These are phyloP conservation scores for Cotesia glomerata DNA, from an alignment of 1,140 invertebrate species.

Conservation along the genomic window DNA sequence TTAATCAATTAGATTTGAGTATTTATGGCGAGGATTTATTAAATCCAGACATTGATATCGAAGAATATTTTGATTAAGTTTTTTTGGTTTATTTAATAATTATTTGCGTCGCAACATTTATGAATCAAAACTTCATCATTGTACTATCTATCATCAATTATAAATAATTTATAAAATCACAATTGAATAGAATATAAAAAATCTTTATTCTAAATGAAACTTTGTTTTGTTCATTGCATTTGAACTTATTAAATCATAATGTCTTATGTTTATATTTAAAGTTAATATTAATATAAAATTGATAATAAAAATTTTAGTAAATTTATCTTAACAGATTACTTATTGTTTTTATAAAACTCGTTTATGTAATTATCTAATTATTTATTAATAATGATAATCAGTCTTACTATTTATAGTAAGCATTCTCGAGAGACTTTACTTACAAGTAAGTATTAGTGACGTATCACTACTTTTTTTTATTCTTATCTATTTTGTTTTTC, in stretches of 20 bases:
- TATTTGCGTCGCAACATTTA: neutral
- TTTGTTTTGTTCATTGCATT: slow-evolving; percentile 1
- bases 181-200: neutral
- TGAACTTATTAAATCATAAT: neutral
- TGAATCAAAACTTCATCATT: neutral
- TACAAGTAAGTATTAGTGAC: too few species aligned
- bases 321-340: too few species aligned
- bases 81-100: neutral
- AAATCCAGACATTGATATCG: slow-evolving; percentile 95
- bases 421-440: too few species aligned
- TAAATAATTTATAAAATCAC: neutral
- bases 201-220: neutral
- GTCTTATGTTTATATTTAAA: neutral
- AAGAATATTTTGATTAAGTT: slow-evolving; percentile 97
- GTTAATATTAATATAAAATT: neutral
- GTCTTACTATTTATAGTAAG: neutral
- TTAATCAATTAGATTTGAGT: slow-evolving; percentile 92
- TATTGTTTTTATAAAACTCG: neutral
- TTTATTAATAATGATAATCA: slow-evolving; percentile 1
- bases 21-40: slow-evolving; percentile 90
- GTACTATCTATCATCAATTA: neutral
- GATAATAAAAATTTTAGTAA: too few species aligned
- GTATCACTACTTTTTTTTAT: neutral
- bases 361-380: slow-evolving; percentile 1
- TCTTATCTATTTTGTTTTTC: too few species aligned